Evolutionary conservation across 2,113 vertebrate species (phyloP).

Genomic region (Oriolus oriolus): DNA sequence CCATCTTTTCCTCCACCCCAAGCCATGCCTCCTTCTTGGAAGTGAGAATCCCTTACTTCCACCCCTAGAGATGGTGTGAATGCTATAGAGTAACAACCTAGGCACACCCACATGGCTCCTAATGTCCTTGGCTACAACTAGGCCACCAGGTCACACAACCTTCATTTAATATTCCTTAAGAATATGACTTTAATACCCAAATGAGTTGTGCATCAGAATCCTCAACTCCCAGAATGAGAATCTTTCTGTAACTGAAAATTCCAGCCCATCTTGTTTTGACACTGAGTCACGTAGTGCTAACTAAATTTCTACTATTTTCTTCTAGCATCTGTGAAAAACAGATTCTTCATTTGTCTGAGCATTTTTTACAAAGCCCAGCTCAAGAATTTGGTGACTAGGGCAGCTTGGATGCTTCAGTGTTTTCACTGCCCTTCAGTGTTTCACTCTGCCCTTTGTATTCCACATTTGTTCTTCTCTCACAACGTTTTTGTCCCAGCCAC

Average conservation of each 20-base stretch:
- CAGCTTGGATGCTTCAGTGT: neutral
- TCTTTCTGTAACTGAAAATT: neutral
- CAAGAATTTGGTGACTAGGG: neutral
- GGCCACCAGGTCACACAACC: neutral
- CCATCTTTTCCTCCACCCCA: neutral
- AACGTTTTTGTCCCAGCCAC: neutral
- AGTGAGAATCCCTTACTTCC: neutral
- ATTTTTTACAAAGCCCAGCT: neutral
- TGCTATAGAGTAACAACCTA: neutral
- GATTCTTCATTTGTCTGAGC: neutral
- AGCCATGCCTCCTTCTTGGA: rapidly evolving
- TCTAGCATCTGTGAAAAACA: neutral
- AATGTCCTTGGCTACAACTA: neutral
- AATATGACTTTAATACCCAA: neutral
- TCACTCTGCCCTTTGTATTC: neutral
- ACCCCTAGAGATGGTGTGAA: no score
- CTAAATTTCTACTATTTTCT: neutral
- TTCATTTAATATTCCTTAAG: neutral
- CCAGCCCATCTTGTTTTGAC: neutral
- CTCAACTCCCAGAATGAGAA: neutral
- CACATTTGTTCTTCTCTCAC: neutral
- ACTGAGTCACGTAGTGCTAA: neutral
- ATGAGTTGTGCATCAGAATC: neutral
- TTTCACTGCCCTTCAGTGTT: no score
- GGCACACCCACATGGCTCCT: rapidly evolving